Base-by-base conservation (phyloP, 2,113 vertebrate genomes). In the Loxodonta africana region DNA sequence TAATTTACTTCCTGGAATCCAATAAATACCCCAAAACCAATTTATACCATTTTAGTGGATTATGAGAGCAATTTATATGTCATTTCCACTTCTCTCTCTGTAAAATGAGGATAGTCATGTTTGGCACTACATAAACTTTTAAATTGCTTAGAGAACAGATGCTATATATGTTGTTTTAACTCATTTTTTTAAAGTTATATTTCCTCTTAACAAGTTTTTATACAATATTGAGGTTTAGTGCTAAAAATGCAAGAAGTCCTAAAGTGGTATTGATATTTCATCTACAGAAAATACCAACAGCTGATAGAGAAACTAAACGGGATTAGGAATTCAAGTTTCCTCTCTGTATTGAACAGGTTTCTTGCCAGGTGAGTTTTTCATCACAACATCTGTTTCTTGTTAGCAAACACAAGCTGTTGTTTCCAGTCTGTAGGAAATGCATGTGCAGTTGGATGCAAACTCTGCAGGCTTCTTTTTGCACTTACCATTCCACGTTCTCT, bases 361-460 rank as follows among this genome's bases (percentile, higher is more conserved):
- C 88, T 91, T 89, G 44, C 76, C 94, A 78, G 81, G 95, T 98
- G 81, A 33, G 81, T 97, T 96, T 97, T 97, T 88, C 95, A 98
- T 95, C 88, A 95, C 86, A 95, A 97, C 63, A 97, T 74, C 41
- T 97, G 92, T 95, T 94, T 96, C 81, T 97, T 46, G 5, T 91
- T 95, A 98, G 95, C 92, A 96, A 96, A 69, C 15, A n/a, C 94
- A 95, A 97, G 93, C 71, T 96, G 88, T 81, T 96, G 83, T 94
- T 96, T 97, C 80, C 94, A 96, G 81, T 44, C 78, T 92, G 7
- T 71, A 48, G 46, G 63, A 97, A 95, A 97, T 57, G 37, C 92
- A 91, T 89, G 48, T 17, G 62, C 18, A 60, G 23, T 96, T 60
- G 73, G 88, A 83, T 60, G 74, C 94, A 89, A 97, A 85, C 30